These are phyloP conservation scores for Propithecus deckenii DNA, from an alignment of 2,797 vertebrate species.

Conservation along the genomic window DNA sequence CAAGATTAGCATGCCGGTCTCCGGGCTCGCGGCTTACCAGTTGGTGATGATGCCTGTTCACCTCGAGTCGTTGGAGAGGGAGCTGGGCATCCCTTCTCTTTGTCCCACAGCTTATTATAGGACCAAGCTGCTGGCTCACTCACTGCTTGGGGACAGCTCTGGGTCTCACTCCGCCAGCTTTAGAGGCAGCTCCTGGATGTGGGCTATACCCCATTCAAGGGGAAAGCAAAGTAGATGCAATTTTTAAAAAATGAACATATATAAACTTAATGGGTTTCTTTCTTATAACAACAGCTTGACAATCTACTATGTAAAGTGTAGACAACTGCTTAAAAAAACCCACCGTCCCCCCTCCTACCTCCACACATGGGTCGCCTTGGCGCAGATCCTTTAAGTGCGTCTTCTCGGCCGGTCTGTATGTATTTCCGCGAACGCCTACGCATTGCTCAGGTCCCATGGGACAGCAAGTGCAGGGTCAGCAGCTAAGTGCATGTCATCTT, in stretches of 20 bases:
- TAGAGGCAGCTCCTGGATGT: not conserved
- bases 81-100: not conserved
- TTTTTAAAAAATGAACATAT: not conserved
- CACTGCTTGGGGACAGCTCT: not conserved
- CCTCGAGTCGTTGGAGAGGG: not conserved
- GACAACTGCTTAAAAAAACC: not conserved
- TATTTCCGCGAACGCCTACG: fast-evolving
- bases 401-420: not conserved
- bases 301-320: not conserved
- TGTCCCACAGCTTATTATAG: not conserved
- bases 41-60: not conserved
- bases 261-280: not conserved
- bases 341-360: not conserved
- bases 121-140: not conserved
- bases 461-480: not conserved
- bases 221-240: not conserved
- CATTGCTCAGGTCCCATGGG: not conserved
- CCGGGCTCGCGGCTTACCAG: fast-evolving
- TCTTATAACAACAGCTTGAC: not conserved
- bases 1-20: not conserved
- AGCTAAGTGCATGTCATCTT: not conserved
- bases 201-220: not conserved
- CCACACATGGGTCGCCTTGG: fast-evolving
- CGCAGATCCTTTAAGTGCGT: fast-evolving
- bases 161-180: not conserved